Evolutionary conservation across 2,888 invertebrate species (phyloP), one percentile per base, ranked within the genome.

Genomic region (Acronicta aceris): DNA sequence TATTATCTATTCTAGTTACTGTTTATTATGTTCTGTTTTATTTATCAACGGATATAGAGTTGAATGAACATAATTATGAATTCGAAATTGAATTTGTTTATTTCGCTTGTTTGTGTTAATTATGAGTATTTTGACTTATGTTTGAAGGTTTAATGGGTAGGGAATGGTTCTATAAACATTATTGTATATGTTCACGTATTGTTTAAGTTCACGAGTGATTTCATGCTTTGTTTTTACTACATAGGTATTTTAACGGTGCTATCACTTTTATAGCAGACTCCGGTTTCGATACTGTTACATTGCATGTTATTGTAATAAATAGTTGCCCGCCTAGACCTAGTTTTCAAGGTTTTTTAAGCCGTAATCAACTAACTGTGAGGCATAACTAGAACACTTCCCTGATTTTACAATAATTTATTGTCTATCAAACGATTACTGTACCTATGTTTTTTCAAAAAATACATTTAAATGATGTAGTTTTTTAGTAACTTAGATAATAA

Each of bases 271-370:
- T 30, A 61, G 36, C 61, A 53, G 45, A 56, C 59, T 71, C 68
- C 63, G 59, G 59, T 69, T 67, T 56, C 41, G 36, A 47, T 77
- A 77, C 70, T 62, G 70, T 73, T 76, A 61, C 67, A 68, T 77
- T 78, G 73, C 77, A 65, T 61, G 66, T 59, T 67, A 71, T 62
- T 73, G 65, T 74, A 65, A 57, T 71, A 67, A 76, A 73, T 76
- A 63, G 68, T 76, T 74, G 61, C 65, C 64, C 65, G 79, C 79
- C 84, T 83, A 85, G 83, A 84, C 82, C 83, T 80, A 85, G 73
- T 79, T 83, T 59, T 64, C 74, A 81, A 80, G 74, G 82, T 76
- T 74, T n/a, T n/a, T 70, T 50, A 49, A 59, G 49, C 17, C 25
- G 55, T 60, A 73, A 69, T 64, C 62, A 65, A 66, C 52, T 63